phyloP scores from a whole-genome alignment of 2,797 vertebrate species.

The Malacoctenus gilli region DNA sequence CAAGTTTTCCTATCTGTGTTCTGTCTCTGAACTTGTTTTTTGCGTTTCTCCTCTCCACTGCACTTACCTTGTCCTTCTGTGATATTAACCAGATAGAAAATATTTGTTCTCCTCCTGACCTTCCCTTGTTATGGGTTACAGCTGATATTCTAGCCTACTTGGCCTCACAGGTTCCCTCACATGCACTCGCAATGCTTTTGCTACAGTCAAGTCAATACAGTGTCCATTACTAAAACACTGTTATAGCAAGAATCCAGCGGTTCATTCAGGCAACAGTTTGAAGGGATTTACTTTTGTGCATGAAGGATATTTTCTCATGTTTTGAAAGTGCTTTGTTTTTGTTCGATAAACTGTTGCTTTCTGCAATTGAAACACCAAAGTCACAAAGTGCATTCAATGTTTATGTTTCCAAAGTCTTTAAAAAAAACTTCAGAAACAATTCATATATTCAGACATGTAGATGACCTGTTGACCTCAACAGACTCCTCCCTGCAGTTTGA shows the following conservation, averaged over 20 bases:
- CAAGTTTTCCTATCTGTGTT: slow-evolving; percentile 28
- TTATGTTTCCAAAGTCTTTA: too few species aligned
- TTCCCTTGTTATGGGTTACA: slow-evolving; percentile 19
- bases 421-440: too few species aligned
- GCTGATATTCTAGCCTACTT: neutral
- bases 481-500: neutral
- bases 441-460: neutral
- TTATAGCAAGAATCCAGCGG: too few species aligned
- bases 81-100: slow-evolving; percentile 20
- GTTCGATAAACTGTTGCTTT: too few species aligned
- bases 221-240: too few species aligned
- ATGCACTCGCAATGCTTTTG: neutral
- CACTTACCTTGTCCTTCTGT: slow-evolving; percentile 1
- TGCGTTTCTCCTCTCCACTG: slow-evolving; percentile 14
- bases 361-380: too few species aligned
- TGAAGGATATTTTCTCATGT: too few species aligned
- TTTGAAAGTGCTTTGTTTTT: too few species aligned
- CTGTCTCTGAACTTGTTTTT: slow-evolving; percentile 22
- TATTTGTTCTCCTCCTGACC: slow-evolving; percentile 16
- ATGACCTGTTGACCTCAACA: neutral
- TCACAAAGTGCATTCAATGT: too few species aligned
- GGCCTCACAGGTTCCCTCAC: neutral
- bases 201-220: too few species aligned
- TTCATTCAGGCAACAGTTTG: too few species aligned
- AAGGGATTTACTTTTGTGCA: too few species aligned